Percentiles rank a stretch among this genome's conserved stretches.
phyloP scores from a whole-genome alignment of 2,888 invertebrate genomes.

The Cataglyphis albicans region DNA sequence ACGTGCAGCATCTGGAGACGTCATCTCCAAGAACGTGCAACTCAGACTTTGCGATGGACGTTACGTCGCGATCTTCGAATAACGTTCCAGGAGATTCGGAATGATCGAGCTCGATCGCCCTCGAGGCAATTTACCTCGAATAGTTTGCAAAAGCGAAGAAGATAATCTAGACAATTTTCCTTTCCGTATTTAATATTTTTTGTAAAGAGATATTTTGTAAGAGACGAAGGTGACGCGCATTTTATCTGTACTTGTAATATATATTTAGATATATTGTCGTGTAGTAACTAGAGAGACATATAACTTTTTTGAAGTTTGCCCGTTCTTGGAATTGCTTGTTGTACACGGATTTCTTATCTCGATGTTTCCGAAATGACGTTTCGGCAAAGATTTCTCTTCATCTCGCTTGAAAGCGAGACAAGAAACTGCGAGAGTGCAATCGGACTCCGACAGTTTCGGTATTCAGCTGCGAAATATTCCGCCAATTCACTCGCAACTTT shows the following conservation, averaged over 20 bases:
- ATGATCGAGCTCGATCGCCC: constrained; percentile 9
- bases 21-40: constrained; percentile 34
- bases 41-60: constrained; percentile 37
- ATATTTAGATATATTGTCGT: neutral
- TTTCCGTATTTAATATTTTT: neutral
- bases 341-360: constrained; percentile 12
- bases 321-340: neutral
- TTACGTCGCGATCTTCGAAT: constrained; percentile 23
- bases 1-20: constrained; percentile 48
- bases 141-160: neutral
- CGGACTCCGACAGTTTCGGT: constrained; percentile 27
- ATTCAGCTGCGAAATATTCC: constrained; percentile 49
- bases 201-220: neutral
- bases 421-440: neutral
- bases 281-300: neutral
- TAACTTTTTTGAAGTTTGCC: neutral
- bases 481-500: constrained; percentile 63
- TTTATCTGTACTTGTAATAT: neutral
- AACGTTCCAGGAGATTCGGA: constrained; percentile 25
- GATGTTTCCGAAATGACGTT: neutral
- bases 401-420: neutral
- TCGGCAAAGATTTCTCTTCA: neutral
- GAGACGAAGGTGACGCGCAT: neutral
- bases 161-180: neutral
- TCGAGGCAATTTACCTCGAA: neutral